Percentiles rank a stretch among this genome's conserved stretches.
Evolutionary conservation across 1,140 invertebrate species (phyloP).

Genomic region (Daktulosphaira vitifoliae): DNA sequence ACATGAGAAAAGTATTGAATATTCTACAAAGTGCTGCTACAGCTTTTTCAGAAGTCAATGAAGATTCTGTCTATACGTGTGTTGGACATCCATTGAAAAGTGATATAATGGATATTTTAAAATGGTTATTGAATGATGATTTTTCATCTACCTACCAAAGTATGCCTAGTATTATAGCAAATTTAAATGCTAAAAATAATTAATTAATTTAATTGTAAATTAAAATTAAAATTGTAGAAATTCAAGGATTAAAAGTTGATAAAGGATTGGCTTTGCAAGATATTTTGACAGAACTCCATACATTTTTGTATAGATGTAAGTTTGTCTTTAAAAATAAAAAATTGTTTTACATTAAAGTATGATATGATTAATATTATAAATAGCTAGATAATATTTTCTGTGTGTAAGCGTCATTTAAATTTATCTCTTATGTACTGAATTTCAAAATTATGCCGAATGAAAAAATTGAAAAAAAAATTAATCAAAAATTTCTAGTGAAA

Average conservation of each 20-base stretch:
- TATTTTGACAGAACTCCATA: conserved; percentile 80
- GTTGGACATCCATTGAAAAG: conserved; percentile 87
- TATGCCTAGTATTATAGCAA: conserved; percentile 47
- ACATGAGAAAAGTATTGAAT: conserved; percentile 96
- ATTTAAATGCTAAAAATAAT: no score
- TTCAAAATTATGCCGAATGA: no score
- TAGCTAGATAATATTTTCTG: no score
- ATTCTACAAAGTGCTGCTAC: conserved; percentile 85
- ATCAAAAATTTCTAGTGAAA: no score
- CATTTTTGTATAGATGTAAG: conserved; percentile 76
- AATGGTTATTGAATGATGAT: conserved; percentile 80
- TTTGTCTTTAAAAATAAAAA: no score
- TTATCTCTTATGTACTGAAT: no score
- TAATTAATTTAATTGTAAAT: not conserved
- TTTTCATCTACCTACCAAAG: conserved; percentile 72
- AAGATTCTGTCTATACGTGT: conserved; percentile 90
- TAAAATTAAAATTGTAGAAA: no score
- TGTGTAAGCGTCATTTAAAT: no score
- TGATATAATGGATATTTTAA: conserved; percentile 83
- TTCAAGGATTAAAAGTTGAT: conserved; percentile 68
- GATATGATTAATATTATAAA: no score
- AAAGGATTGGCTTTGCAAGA: conserved; percentile 86
- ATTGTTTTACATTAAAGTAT: no score
- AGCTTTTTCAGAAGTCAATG: conserved; percentile 77
- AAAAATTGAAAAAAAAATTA: no score